Percentiles rank a stretch among this genome's conserved stretches.
These are phyloP conservation scores for Gobiocypris rarus DNA, from an alignment of 2,113 vertebrate species.

Conservation along the genomic window DNA sequence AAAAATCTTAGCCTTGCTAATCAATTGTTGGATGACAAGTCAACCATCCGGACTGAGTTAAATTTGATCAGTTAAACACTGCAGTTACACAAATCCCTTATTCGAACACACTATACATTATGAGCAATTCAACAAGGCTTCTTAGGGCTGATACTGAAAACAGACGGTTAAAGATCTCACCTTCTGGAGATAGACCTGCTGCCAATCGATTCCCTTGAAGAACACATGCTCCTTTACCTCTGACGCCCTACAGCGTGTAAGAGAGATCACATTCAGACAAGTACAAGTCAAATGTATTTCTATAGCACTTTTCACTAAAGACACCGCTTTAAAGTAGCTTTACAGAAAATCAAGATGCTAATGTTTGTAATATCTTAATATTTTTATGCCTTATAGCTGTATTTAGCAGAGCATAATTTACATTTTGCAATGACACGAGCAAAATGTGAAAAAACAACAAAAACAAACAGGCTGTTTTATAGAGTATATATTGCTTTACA, in stretches of 20 bases:
- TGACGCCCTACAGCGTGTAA: slow-evolving; percentile 77
- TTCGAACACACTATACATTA: background rate
- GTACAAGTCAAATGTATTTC: background rate
- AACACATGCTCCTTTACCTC: slow-evolving; percentile 95
- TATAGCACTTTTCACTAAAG: background rate
- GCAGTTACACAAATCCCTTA: background rate
- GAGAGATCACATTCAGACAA: background rate
- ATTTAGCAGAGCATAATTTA: no score
- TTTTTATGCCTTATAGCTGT: background rate
- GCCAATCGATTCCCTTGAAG: slow-evolving; percentile 97
- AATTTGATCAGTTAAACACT: background rate
- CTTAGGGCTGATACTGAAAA: background rate
- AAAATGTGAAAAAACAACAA: no score
- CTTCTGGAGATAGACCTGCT: slow-evolving; percentile 97
- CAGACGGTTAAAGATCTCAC: slow-evolving; percentile 66
- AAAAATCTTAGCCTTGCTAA: background rate
- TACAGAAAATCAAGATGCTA: background rate
- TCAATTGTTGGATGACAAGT: background rate
- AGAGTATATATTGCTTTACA: background rate
- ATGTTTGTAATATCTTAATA: background rate
- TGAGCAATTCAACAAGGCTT: background rate
- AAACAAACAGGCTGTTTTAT: background rate
- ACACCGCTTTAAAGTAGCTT: background rate
- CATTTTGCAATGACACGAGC: no score
- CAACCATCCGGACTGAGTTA: background rate